Evolutionary conservation across 2,797 vertebrate genomes (phyloP).

Genomic region (Nasua narica): DNA sequence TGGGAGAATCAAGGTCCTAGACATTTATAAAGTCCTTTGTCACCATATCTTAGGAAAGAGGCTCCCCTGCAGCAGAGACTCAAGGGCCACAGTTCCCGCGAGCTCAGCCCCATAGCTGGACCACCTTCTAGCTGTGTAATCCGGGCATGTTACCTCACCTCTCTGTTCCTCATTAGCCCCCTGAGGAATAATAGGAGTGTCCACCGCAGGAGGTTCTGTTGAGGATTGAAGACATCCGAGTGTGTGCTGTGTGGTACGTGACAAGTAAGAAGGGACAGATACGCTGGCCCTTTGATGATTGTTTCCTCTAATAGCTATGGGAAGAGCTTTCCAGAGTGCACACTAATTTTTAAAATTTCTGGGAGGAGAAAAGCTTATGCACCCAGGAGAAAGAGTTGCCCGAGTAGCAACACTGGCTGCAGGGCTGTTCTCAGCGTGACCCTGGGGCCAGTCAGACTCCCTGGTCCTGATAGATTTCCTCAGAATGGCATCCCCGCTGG

Average conservation of each 20-base stretch:
- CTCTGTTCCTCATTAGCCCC: not conserved
- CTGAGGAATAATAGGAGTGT: not conserved
- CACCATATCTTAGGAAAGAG: not conserved
- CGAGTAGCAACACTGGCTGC: rapidly evolving
- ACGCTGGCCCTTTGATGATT: too few species aligned
- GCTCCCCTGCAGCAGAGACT: not conserved
- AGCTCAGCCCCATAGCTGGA: not conserved
- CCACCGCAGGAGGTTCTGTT: not conserved
- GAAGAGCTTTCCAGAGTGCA: not conserved
- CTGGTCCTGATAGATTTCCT: not conserved
- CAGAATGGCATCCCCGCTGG: rapidly evolving
- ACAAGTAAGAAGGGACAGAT: too few species aligned
- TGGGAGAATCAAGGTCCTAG: not conserved
- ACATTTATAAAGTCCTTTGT: not conserved
- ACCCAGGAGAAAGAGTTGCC: not conserved
- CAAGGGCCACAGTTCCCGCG: not conserved
- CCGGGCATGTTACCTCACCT: not conserved
- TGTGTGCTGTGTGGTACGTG: not conserved
- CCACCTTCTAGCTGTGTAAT: not conserved
- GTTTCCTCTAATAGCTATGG: not conserved
- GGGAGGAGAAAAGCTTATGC: not conserved
- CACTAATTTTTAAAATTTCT: not conserved
- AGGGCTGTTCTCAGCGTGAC: rapidly evolving
- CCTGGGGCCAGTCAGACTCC: not conserved
- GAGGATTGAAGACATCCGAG: not conserved